Base-by-base conservation (phyloP, 2,113 vertebrate genomes). In the Odobenus rosmarus region DNA sequence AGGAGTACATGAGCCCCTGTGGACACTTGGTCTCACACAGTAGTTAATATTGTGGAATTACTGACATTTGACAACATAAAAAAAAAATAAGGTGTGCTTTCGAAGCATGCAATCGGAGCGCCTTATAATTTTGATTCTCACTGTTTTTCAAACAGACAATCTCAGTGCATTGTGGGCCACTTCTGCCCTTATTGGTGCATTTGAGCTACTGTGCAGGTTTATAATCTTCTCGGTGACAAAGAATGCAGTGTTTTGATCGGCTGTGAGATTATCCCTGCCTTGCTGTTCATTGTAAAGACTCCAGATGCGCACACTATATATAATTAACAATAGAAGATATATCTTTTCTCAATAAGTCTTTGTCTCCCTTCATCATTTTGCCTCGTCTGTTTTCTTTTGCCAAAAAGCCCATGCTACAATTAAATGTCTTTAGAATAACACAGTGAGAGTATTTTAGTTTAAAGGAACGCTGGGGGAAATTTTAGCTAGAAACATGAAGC, bases 281-380 rank as follows among this genome's bases (percentile, higher is more conserved):
- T 92, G 96, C 92, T 84, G 69, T 88, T 94, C 96, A 59, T 96
- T 97, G 96, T 96, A 94, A 92, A 97, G 97, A 42, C 96, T 97
- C 97, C 98, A 97, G 97, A 97, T 97, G 96, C 59, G 53, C 83
- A 88, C 82, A 89, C 96, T 97, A 31, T 97, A 96, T 97, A 97
- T 98, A 97, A 97, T 97, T 98, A 98, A 98, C 96, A 98, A 98
- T 96, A 87, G 98, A 93, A 94, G 96, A 97, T 96, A 93, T 69
- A 97, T 97, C 97, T 97, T 95, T 97, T 77, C 96, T 98, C 97
- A 95, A 61, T 95, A 86, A 13, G 69, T 94, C 97, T 98, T 98
- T 98, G 97, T 98, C 93, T 97, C 90, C 96, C 95, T 96, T 96
- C 96, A 46, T 96, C 96, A 95, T 92, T 97, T 96, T 93, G 95